phyloP scores from a whole-genome alignment of 2,797 vertebrate species.

The Protonibea diacanthus region DNA sequence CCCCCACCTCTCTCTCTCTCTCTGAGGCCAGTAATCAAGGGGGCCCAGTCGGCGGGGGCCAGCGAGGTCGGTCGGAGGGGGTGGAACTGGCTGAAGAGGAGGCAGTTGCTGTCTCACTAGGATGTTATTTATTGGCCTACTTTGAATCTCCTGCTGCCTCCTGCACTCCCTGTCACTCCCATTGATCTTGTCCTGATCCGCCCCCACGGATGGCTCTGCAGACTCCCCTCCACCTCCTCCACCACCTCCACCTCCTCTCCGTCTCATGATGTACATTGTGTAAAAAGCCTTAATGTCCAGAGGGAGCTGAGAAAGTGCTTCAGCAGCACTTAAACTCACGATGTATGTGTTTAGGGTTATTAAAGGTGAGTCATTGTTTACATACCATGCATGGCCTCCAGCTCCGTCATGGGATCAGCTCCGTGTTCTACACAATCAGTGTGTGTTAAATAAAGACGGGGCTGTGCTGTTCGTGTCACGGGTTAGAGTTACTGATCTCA shows the following conservation, averaged over 20 bases:
- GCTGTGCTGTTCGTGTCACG: too few relatives aligned
- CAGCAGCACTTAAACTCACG: conserved; percentile 15
- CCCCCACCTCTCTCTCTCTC: not conserved
- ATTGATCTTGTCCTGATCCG: conserved; percentile 84
- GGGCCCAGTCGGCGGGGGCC: conserved; percentile 60
- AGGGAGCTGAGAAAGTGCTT: conserved; percentile 40
- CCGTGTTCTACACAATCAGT: not conserved
- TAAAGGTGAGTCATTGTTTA: conserved; percentile 38
- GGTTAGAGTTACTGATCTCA: too few relatives aligned
- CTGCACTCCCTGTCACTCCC: conserved; percentile 83
- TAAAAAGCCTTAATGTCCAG: conserved; percentile 42
- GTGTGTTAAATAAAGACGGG: not conserved
- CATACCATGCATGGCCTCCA: conserved; percentile 6
- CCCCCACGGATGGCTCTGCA: conserved; percentile 60
- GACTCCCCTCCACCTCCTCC: conserved; percentile 3
- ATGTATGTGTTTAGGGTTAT: conserved; percentile 21
- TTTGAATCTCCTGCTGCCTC: conserved; percentile 84
- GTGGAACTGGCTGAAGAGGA: conserved; percentile 51
- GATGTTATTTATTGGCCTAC: conserved; percentile 88
- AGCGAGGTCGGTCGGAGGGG: conserved; percentile 36
- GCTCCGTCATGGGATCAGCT: conserved; percentile 28
- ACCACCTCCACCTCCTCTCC: conserved; percentile 20
- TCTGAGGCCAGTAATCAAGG: conserved; percentile 75
- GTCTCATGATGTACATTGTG: conserved; percentile 41
- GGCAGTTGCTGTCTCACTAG: conserved; percentile 77